phyloP scores from a whole-genome alignment of 2,888 invertebrate genomes.

The Lepidochrysops patricia region DNA sequence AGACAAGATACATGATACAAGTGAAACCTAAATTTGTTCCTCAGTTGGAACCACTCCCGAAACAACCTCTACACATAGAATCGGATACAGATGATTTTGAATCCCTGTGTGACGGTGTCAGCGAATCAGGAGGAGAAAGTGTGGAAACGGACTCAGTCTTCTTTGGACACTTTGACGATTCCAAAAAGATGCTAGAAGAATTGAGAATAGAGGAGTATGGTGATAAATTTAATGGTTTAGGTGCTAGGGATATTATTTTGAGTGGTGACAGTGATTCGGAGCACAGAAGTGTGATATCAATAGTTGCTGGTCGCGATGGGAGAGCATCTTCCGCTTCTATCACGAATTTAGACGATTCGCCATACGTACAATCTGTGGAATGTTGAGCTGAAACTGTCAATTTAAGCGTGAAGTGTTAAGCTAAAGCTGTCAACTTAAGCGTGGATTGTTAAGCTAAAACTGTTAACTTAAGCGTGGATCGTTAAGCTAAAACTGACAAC shows the following conservation, averaged over 20 bases:
- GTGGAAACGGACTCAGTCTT: constrained; percentile 91
- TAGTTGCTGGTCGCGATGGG: constrained; percentile 55
- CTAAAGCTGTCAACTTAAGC: too few species aligned
- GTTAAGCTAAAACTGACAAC: too few species aligned
- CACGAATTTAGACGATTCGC: constrained; percentile 48
- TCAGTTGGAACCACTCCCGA: constrained; percentile 34
- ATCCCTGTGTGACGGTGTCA: constrained; percentile 84
- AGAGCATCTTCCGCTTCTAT: constrained; percentile 49
- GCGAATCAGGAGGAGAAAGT: constrained; percentile 91
- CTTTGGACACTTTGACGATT: constrained; percentile 80
- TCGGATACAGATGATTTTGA: constrained; percentile 84
- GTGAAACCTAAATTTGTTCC: constrained; percentile 45
- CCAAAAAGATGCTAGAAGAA: constrained; percentile 57
- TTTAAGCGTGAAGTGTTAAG: too few species aligned
- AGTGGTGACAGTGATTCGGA: constrained; percentile 69
- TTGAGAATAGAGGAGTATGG: constrained; percentile 46
- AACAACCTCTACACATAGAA: constrained; percentile 50
- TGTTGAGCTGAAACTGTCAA: constrained; percentile 43
- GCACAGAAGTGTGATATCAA: constrained; percentile 66
- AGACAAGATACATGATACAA: constrained; percentile 63
- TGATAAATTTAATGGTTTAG: constrained; percentile 46
- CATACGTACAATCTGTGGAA: constrained; percentile 55
- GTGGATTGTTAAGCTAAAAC: too few species aligned
- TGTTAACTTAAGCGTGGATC: too few species aligned
- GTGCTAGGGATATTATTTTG: constrained; percentile 55